Percentiles rank a stretch among this genome's conserved stretches.
These are phyloP conservation scores for Subacronicta megacephala DNA, from an alignment of 2,888 invertebrate species.

Conservation along the genomic window DNA sequence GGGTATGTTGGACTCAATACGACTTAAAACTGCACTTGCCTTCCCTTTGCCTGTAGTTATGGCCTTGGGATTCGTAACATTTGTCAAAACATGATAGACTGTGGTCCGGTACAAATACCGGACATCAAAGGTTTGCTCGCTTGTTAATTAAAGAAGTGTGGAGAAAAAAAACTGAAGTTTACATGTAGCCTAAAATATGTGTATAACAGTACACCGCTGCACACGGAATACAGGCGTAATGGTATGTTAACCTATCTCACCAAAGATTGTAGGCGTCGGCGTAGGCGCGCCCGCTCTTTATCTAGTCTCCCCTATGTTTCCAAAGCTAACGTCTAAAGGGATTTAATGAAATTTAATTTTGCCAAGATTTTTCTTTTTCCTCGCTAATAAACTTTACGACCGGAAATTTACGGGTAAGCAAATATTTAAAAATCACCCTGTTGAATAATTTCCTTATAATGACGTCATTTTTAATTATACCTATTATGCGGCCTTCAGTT, in stretches of 20 bases:
- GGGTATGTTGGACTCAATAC: too few species aligned
- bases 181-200: too few species aligned
- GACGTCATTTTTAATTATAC: conserved; percentile 57
- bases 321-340: conserved; percentile 47
- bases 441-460: conserved; percentile 52
- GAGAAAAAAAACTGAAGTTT: too few species aligned
- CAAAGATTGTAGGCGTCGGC: neutral
- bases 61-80: too few species aligned
- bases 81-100: too few species aligned
- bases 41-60: too few species aligned
- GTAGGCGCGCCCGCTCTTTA: neutral
- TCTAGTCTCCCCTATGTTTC: conserved; percentile 38
- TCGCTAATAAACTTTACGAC: conserved; percentile 58
- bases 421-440: conserved; percentile 55
- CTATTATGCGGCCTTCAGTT: conserved; percentile 18
- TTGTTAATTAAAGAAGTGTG: too few species aligned
- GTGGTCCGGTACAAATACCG: too few species aligned
- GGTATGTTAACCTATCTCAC: neutral
- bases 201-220: too few species aligned
- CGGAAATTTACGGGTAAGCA: conserved; percentile 60
- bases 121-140: too few species aligned
- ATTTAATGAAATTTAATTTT: conserved; percentile 64
- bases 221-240: too few species aligned
- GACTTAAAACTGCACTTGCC: too few species aligned
- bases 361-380: conserved; percentile 56